Evolutionary conservation across 2,113 vertebrate genomes (phyloP).

Genomic region (Alexandromys fortis): DNA sequence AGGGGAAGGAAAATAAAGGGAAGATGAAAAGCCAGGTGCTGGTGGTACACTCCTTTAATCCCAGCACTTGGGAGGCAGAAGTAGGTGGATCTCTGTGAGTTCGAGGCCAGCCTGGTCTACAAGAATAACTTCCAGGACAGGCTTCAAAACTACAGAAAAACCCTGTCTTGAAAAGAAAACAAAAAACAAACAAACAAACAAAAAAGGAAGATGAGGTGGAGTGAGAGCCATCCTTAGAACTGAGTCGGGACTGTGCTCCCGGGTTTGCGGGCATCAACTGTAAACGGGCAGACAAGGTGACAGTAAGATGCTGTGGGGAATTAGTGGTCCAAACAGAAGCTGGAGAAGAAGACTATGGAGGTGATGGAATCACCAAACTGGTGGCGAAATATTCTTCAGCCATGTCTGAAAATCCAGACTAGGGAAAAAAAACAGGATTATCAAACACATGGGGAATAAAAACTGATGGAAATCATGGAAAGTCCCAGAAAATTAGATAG

Average conservation of each 20-base stretch:
- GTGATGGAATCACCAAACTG: not conserved
- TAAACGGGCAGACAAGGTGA: not conserved
- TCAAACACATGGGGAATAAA: not conserved
- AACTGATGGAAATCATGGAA: not conserved
- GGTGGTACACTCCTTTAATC: too few relatives aligned
- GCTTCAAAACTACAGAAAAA: too few relatives aligned
- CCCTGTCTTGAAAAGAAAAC: too few relatives aligned
- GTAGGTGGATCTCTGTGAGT: too few relatives aligned
- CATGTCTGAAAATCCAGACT: not conserved
- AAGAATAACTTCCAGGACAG: too few relatives aligned
- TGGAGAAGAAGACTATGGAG: not conserved
- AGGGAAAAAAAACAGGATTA: too few relatives aligned
- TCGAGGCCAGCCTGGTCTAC: too few relatives aligned
- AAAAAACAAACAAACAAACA: too few relatives aligned
- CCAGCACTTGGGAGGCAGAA: too few relatives aligned
- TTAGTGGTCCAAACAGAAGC: constrained; percentile 13
- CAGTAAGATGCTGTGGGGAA: not conserved
- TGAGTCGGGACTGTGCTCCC: not conserved
- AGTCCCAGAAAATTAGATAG: constrained; percentile 17
- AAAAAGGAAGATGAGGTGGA: not conserved
- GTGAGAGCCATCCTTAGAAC: not conserved
- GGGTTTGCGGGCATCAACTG: not conserved
- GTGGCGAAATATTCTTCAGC: not conserved
- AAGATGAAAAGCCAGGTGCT: not conserved
- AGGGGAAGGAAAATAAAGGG: constrained; percentile 1